Evolutionary conservation across 2,888 invertebrate species (phyloP).

Genomic region (Agonopterix heracliana): DNA sequence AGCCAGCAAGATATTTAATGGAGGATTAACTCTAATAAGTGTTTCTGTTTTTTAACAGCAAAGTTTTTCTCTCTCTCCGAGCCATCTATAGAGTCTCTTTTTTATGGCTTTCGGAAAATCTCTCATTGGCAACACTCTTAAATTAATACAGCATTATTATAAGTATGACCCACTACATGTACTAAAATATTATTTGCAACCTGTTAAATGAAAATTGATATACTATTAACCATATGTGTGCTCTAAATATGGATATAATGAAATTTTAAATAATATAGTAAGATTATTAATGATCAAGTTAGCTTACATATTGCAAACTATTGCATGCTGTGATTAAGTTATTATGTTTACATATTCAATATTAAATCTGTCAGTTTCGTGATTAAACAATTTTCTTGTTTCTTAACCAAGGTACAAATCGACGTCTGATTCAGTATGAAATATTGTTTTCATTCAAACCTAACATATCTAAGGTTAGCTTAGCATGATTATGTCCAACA

Average conservation of each 20-base stretch:
- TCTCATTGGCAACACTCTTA: neutral
- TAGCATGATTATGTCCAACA: no score
- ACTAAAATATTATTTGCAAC: constrained; percentile 1
- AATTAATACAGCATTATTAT: neutral
- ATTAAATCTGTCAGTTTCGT: constrained; percentile 7
- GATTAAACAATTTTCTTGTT: constrained; percentile 6
- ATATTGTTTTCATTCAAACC: no score
- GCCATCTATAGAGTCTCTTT: no score
- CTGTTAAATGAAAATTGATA: constrained; percentile 6
- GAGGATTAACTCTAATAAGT: no score
- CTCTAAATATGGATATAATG: constrained; percentile 8
- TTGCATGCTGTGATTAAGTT: constrained; percentile 7
- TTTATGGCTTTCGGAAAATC: neutral
- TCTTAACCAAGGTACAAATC: neutral
- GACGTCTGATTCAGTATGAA: no score
- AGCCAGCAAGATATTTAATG: no score
- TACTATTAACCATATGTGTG: constrained; percentile 7
- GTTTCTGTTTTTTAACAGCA: no score
- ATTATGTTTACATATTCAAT: constrained; percentile 6
- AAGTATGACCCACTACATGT: constrained; percentile 3
- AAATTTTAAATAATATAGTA: constrained; percentile 6
- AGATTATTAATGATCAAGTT: constrained; percentile 1
- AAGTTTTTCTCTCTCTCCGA: no score
- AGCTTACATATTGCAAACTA: neutral
- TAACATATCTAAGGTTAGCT: no score